phyloP scores from a whole-genome alignment of 1,140 invertebrate genomes.

The Cyclargus thomasi region DNA sequence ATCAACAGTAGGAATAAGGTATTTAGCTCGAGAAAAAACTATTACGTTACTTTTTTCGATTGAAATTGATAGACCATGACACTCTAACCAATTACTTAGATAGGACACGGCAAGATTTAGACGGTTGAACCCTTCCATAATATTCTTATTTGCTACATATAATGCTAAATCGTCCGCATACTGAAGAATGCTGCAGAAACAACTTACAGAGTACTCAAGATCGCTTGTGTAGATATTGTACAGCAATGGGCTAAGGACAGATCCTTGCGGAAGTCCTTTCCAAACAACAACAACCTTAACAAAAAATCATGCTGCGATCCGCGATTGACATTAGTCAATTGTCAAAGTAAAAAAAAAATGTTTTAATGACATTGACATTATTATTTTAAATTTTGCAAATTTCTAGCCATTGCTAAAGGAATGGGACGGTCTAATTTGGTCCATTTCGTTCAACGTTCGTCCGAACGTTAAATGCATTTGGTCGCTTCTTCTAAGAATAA shows the following conservation, averaged over 20 bases:
- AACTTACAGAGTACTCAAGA: conserved; percentile 21
- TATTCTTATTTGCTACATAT: conserved; percentile 9
- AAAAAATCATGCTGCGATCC: no score
- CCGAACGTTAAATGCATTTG: no score
- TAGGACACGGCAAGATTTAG: conserved; percentile 21
- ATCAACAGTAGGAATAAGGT: no score
- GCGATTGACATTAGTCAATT: no score
- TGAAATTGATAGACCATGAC: conserved; percentile 24
- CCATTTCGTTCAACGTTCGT: no score
- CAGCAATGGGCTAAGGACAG: conserved; percentile 29
- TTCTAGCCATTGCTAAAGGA: no score
- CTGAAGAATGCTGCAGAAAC: conserved; percentile 25
- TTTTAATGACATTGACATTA: no score
- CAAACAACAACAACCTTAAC: no score
- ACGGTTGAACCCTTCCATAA: neutral
- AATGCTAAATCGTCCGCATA: conserved; percentile 32
- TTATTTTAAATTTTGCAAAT: no score
- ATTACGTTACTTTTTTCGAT: conserved; percentile 20
- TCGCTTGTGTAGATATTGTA: conserved; percentile 30
- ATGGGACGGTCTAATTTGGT: no score
- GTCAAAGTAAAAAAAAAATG: no score
- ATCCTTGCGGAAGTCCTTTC: conserved; percentile 26
- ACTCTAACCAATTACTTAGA: conserved; percentile 18
- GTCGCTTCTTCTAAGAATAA: no score
- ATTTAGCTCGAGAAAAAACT: conserved; percentile 13